Evolutionary conservation across 2,888 invertebrate species (phyloP), one percentile per base, ranked within the genome.

Genomic region (Phengaris arion): DNA sequence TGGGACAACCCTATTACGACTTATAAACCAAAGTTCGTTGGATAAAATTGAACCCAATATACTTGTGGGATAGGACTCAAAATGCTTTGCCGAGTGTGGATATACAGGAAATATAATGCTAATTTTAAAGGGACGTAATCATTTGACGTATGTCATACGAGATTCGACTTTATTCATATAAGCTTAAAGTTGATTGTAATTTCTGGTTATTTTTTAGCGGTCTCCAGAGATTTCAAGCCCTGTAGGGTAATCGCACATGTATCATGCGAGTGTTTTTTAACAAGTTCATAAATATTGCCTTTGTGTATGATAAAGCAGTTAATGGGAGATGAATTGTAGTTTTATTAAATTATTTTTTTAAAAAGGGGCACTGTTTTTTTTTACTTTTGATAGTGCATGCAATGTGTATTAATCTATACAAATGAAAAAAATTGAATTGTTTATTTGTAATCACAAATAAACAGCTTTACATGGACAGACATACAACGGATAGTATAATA

Each of bases 201-300:
- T 35, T 35, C 85, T 83, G 0, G 68, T 2, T 4, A 22, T 85
- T 85, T 85, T 87, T 88, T 89, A 87, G 81, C 84, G 85, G 85
- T 90, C 89, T 89, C 89, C 78, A 78, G 88, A 88, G 92, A 83
- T 81, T 80, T 79, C 80, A 82, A 88, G 89, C 89, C 88, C 86
- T 87, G 15, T 15, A 48, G 69, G 15, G n/a, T 48, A 77, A 90
- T 90, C 90, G 89, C 90, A 76, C 90, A 89, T 86, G 87, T 87
- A 88, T 85, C 82, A 80, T 82, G 80, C 81, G 85, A 83, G 87
- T 79, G 80, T 82, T 86, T 83, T 84, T 89, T 91, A 90, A 92
- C 87, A 90, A 86, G 90, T 87, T 91, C 91, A 92, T 91, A 91
- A 91, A 90, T 89, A 86, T 88, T 86, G 87, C 85, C 83, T 80